Conservation (phyloP, 2,113 vertebrate species). For the Prietella phreatophila region DNA sequence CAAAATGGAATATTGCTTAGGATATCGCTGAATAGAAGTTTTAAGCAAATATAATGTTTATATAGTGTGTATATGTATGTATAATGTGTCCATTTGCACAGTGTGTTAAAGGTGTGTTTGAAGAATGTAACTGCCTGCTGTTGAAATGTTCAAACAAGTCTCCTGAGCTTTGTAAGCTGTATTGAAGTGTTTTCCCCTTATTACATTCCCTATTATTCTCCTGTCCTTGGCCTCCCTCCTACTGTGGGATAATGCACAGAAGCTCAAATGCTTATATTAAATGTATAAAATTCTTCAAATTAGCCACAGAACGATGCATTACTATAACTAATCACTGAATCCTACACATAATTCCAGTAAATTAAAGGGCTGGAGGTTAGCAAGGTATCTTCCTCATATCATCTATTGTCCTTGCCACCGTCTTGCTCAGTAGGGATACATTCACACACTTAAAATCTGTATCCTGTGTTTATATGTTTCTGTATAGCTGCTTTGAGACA, state of each 20-base stretch:
- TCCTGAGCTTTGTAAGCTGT: not conserved
- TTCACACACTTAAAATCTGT: no score
- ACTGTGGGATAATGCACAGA: conserved; percentile 7
- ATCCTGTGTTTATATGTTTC: no score
- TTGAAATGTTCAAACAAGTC: not conserved
- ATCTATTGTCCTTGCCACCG: no score
- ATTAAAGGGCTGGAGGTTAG: not conserved
- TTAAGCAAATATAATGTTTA: not conserved
- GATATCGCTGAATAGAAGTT: not conserved
- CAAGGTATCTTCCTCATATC: no score
- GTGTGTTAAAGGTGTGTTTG: not conserved
- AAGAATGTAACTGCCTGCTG: not conserved
- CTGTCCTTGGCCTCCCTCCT: not conserved
- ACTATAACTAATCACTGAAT: not conserved
- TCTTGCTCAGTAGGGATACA: no score
- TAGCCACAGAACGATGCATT: not conserved
- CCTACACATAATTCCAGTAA: not conserved
- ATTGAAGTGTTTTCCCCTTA: conserved; percentile 29
- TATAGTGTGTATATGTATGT: not conserved
- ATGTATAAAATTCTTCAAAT: not conserved
- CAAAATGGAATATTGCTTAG: not conserved
- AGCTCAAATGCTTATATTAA: conserved; percentile 6
- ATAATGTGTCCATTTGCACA: not conserved
- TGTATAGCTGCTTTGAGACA: no score
- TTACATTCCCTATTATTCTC: conserved; percentile 37